Base-by-base conservation (phyloP, 2,797 vertebrate species). In the Gymnocypris eckloni region DNA sequence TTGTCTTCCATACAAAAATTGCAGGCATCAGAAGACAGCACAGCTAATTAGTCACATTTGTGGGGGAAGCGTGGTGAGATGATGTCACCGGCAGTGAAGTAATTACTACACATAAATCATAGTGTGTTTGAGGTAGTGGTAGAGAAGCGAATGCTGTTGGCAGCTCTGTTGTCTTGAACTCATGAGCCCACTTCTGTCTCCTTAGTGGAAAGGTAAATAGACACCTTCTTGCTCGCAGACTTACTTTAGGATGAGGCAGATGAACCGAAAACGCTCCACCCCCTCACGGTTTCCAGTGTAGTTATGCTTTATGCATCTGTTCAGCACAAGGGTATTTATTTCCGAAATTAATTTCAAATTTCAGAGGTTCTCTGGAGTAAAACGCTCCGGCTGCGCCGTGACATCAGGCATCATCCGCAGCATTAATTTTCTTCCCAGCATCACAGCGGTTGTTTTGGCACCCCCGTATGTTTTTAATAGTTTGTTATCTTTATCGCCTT, bases 21-120 rank as follows among this genome's bases (percentile, higher is more conserved):
- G 45, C 87, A 86, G 81, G 83, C 85, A 86, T 83, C 67, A 76
- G 81, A 83, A 95, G 94, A 94, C 94, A 94, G 94, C 93, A 94
- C 93, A 94, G 94, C 94, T 95, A 95, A 95, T 96, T 95, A 95
- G 94, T 92, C 91, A 88, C 90, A 33, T 33, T 85, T 91, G 92
- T 87, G 81, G 84, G 73, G 59, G 69, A 81, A 83, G 83, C 84
- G 61, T 78, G 88, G 85, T 84, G 87, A 84, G 88, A 89, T 89
- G 89, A 89, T 90, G 86, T 88, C 89, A 89, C 86, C 77, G 87
- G 80, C 87, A 79, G 86, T 82, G 87, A 83, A 86, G 89, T 91
- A 90, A 90, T 92, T 91, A 90, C 87, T 81, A 89, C 85, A 83
- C 82, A 90, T 92, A 91, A 90, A 91, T 91, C 88, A 89, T 86